A percentile compares a stretch with the other conserved stretches of the same genome.
These are phyloP conservation scores for Bolinopsis microptera DNA, from an alignment of 37 sponge, comb jelly and placozoan genomes.

Conservation along the genomic window DNA sequence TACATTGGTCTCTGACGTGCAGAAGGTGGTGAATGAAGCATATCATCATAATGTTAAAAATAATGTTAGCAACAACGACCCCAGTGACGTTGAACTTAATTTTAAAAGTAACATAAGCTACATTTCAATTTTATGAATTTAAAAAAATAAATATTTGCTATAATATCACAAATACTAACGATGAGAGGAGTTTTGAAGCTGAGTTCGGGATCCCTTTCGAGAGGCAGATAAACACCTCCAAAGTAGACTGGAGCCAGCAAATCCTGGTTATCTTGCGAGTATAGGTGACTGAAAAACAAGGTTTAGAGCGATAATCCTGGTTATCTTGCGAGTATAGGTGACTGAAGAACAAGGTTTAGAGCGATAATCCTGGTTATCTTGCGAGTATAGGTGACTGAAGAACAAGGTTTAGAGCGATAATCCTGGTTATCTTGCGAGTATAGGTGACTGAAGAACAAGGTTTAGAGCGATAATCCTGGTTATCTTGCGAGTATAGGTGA, in stretches of 20 bases:
- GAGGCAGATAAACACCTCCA: constrained; percentile 92
- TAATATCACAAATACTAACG: too few relatives aligned
- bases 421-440: constrained; percentile 72
- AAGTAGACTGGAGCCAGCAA: constrained; percentile 91
- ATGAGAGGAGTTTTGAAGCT: constrained; percentile 90
- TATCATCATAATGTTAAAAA: too few relatives aligned
- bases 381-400: constrained; percentile 59
- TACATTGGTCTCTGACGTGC: too few relatives aligned
- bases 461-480: too few relatives aligned
- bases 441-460: constrained; percentile 20
- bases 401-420: too few relatives aligned
- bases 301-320: too few relatives aligned
- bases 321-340: background rate
- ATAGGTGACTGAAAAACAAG: constrained; percentile 30
- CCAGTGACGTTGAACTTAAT: too few relatives aligned
- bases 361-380: constrained; percentile 72
- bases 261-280: constrained; percentile 71
- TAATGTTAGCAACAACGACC: too few relatives aligned
- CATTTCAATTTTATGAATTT: too few relatives aligned
- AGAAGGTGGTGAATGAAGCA: too few relatives aligned
- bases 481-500: background rate
- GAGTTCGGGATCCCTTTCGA: constrained; percentile 75
- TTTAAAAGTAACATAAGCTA: too few relatives aligned
- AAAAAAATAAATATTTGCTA: too few relatives aligned
- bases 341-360: constrained; percentile 65